These are phyloP conservation scores for Sweltsa coloradensis DNA, from an alignment of 1,140 invertebrate genomes.

Conservation along the genomic window DNA sequence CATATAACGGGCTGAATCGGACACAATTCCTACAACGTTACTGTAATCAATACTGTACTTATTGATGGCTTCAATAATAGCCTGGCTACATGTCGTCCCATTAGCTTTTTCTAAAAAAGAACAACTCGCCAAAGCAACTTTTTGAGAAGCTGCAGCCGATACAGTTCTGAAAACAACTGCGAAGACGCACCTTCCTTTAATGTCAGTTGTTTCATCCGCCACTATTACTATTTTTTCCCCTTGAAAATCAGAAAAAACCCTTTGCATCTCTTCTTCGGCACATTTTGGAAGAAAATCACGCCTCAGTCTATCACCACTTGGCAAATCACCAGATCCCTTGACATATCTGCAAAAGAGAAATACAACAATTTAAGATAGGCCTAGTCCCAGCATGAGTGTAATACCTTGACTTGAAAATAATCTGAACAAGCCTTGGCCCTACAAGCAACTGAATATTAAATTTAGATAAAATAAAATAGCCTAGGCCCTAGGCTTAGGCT, in stretches of 20 bases:
- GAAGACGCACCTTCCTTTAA: not conserved
- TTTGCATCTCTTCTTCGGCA: not conserved
- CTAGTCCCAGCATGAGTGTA: too few relatives aligned
- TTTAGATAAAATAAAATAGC: too few relatives aligned
- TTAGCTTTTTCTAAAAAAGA: not conserved
- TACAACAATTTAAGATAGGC: too few relatives aligned
- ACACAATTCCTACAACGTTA: constrained; percentile 2
- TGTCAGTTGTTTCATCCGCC: constrained; percentile 7
- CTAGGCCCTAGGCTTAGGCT: too few relatives aligned
- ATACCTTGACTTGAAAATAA: too few relatives aligned
- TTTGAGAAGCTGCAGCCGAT: not conserved
- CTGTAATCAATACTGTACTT: constrained; percentile 3
- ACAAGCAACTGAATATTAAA: too few relatives aligned
- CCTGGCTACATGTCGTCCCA: constrained; percentile 1
- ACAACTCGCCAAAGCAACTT: constrained; percentile 1
- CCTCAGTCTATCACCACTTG: not conserved
- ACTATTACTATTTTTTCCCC: not conserved
- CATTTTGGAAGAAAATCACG: constrained; percentile 1
- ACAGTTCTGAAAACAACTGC: constrained; percentile 4
- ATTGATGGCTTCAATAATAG: not conserved
- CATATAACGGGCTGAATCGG: constrained; percentile 8
- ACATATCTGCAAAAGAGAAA: not conserved
- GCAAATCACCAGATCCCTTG: constrained; percentile 1
- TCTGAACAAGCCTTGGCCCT: too few relatives aligned
- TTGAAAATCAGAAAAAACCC: not conserved